These are phyloP conservation scores for Lasioglossum oenotherae DNA, from an alignment of 2,888 invertebrate species.

Conservation along the genomic window DNA sequence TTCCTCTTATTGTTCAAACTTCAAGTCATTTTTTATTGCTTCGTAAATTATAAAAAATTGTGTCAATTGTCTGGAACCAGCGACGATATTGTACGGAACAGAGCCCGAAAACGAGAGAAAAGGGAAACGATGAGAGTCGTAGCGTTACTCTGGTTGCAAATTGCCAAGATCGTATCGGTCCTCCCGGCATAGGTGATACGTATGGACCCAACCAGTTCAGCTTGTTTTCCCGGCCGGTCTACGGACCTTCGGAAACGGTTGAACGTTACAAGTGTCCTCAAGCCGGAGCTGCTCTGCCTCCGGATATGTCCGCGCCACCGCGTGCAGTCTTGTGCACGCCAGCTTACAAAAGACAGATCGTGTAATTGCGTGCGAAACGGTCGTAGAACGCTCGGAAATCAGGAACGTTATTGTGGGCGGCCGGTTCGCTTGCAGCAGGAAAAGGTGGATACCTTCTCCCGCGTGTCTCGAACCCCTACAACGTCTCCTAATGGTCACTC, in stretches of 20 bases:
- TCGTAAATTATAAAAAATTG: no score
- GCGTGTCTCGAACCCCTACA: conserved; percentile 38
- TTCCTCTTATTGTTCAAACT: no score
- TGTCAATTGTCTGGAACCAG: no score
- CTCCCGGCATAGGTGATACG: conserved; percentile 15
- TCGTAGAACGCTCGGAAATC: conserved; percentile 42
- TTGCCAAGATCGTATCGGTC: conserved; percentile 20
- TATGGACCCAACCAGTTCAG: conserved; percentile 39
- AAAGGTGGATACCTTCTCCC: conserved; percentile 60
- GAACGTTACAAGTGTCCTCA: conserved; percentile 55
- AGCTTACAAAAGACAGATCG: conserved; percentile 38
- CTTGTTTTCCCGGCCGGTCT: conserved; percentile 49
- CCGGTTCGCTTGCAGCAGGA: conserved; percentile 44
- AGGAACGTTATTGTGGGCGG: conserved; percentile 42
- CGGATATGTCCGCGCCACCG: not conserved
- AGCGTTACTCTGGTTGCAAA: conserved; percentile 17
- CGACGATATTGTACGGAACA: no score
- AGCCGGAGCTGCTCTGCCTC: conserved; percentile 9
- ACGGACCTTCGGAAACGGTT: conserved; percentile 50
- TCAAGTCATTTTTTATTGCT: no score
- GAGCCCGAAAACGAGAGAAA: not conserved
- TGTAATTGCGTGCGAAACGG: conserved; percentile 61
- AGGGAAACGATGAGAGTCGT: not conserved
- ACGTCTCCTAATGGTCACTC: conserved; percentile 53
- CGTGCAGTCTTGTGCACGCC: not conserved